phyloP scores from a whole-genome alignment of 2,113 vertebrate genomes.

The Thamnaconus septentrionalis region DNA sequence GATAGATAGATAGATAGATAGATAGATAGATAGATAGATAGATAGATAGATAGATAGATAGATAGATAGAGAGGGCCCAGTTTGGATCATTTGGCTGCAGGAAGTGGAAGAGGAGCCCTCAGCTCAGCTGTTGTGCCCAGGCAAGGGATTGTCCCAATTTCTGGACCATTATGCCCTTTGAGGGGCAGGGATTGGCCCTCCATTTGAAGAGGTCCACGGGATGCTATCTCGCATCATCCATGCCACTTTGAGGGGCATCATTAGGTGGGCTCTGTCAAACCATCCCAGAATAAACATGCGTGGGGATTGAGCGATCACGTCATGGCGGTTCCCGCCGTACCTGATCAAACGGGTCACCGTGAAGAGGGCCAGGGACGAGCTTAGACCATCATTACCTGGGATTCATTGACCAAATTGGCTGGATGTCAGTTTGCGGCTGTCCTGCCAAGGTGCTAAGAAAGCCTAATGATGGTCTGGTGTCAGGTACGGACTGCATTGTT shows the following conservation, averaged over 20 bases:
- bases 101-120: conserved; percentile 61
- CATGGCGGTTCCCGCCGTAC: conserved; percentile 37
- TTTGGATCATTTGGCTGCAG: conserved; percentile 72
- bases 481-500: conserved; percentile 49
- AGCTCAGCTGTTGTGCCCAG: conserved; percentile 73
- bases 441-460: conserved; percentile 66
- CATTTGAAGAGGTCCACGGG: conserved; percentile 75
- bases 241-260: conserved; percentile 77
- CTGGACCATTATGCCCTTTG: conserved; percentile 76
- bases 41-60: conserved; percentile 32
- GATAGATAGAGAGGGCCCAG: conserved; percentile 54
- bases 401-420: conserved; percentile 68
- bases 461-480: conserved; percentile 63
- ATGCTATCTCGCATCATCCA: conserved; percentile 69
- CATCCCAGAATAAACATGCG: conserved; percentile 41
- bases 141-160: conserved; percentile 74
- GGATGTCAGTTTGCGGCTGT: conserved; percentile 68
- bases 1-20: conserved; percentile 29
- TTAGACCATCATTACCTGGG: conserved; percentile 73
- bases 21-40: conserved; percentile 36
- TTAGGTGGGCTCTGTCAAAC: conserved; percentile 76
- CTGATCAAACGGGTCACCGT: conserved; percentile 70
- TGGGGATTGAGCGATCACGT: conserved; percentile 45
- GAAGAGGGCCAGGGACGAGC: conserved; percentile 63
- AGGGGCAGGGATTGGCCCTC: conserved; percentile 73